Evolutionary conservation across 2,888 invertebrate species (phyloP), one percentile per base, ranked within the genome.

Genomic region (Laothoe populi): DNA sequence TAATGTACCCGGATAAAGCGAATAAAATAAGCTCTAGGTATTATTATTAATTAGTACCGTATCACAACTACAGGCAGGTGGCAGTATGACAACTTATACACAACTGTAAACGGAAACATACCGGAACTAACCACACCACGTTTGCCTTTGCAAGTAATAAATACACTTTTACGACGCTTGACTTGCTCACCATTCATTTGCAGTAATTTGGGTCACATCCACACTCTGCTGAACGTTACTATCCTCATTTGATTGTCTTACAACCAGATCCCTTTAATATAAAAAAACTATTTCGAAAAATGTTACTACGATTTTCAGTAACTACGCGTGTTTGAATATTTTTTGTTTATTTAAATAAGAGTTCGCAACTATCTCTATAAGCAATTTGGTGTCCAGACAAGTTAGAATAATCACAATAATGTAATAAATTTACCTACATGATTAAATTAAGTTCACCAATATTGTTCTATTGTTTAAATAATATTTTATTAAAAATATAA

Each of bases 131-230:
- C 35, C 31, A 16, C 19, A 19, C 16, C 19, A 59, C n/a, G 61
- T 59, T 61, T 46, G 57, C 59, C 60, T 42, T 57, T 57, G 53
- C 35, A 60, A 31, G 49, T 53, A 8, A 8, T 5, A 5, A 53
- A 31, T 53, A 48, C 49, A 49, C 46, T 31, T 60, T 60, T 60
- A 60, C 45, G 40, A 49, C 46, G 35, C 40, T 58, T 19, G 19
- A 35, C 31, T 62, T 62, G 62, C 48, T 45, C 60, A 38, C 42
- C 64, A 63, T 68, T 64, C 59, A 63, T 63, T 60, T 26, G 60
- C 57, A 35, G 63, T 65, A 64, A 66, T 68, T 65, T 62, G 58
- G 66, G 66, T 63, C 68, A 53, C 45, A 62, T 53, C 53, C 24
- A 42, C 44, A 26, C 31, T 45, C 35, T 45, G 24, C 31, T 19